phyloP scores from a whole-genome alignment of 2,888 invertebrate genomes.

The Willowsia nigromaculata region DNA sequence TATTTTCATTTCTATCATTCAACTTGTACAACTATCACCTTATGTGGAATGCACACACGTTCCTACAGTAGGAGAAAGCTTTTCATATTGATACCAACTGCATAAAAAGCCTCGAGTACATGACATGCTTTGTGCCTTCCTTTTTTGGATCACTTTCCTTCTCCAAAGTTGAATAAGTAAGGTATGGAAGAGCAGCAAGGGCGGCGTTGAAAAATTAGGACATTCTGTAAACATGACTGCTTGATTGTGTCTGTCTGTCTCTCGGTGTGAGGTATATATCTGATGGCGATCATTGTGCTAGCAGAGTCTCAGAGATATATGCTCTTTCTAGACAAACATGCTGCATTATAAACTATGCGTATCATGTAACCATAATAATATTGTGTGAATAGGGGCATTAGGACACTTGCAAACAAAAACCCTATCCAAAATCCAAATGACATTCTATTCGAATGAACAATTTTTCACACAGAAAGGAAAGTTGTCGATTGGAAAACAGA shows the following conservation, averaged over 20 bases:
- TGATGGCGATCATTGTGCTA: neutral
- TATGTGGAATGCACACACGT: neutral
- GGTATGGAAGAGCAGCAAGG: neutral
- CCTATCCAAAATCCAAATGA: neutral
- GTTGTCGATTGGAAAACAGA: neutral
- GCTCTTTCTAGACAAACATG: too few species aligned
- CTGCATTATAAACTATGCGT: neutral
- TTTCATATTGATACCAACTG: too few species aligned
- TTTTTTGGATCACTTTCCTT: neutral
- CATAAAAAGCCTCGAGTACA: too few species aligned
- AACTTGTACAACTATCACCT: too few species aligned
- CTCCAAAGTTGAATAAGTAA: neutral
- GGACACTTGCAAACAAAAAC: neutral
- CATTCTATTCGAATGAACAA: neutral
- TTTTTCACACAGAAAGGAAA: neutral
- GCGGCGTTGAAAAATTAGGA: neutral
- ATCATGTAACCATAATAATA: neutral
- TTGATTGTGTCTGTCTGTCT: neutral
- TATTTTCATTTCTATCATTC: neutral
- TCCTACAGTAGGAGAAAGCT: too few species aligned
- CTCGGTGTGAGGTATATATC: neutral
- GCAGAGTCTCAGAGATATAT: neutral
- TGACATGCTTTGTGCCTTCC: neutral
- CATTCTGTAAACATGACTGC: constrained; percentile 21
- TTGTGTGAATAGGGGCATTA: neutral